Evolutionary conservation across 2,888 invertebrate genomes (phyloP).

Genomic region (Hofmannophila pseudospretella): DNA sequence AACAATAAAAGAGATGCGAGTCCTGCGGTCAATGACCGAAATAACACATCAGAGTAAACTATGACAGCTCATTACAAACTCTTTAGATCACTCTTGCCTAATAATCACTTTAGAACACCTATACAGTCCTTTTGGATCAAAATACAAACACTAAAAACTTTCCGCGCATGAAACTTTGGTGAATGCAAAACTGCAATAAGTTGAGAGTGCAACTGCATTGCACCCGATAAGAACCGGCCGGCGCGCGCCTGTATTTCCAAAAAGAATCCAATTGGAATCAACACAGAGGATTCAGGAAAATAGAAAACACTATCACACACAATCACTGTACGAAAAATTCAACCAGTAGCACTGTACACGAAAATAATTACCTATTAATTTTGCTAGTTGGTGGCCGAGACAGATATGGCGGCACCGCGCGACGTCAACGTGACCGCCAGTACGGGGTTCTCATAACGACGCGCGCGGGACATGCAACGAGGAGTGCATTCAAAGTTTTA

Average conservation of each 20-base stretch:
- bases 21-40: slow-evolving; percentile 78
- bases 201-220: slow-evolving; percentile 78
- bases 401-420: slow-evolving; percentile 83
- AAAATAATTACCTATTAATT: slow-evolving; percentile 79
- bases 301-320: slow-evolving; percentile 59
- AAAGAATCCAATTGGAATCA: slow-evolving; percentile 67
- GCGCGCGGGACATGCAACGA: slow-evolving; percentile 85
- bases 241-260: slow-evolving; percentile 71
- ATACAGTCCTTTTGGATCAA: slow-evolving; percentile 47
- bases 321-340: slow-evolving; percentile 51
- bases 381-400: slow-evolving; percentile 79
- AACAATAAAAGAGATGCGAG: slow-evolving; percentile 64
- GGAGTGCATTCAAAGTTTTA: slow-evolving; percentile 78
- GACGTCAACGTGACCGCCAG: slow-evolving; percentile 83
- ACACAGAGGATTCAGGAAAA: slow-evolving; percentile 42
- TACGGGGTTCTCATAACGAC: slow-evolving; percentile 88
- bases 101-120: slow-evolving; percentile 65
- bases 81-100: slow-evolving; percentile 58
- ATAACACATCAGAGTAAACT: slow-evolving; percentile 69
- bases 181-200: slow-evolving; percentile 77
- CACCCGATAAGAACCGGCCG: slow-evolving; percentile 78
- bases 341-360: slow-evolving; percentile 64
- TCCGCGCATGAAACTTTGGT: slow-evolving; percentile 70
- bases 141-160: slow-evolving; percentile 66
- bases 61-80: slow-evolving; percentile 60